A percentile compares a stretch with the other conserved stretches of the same genome.
These are phyloP conservation scores for Coccyzus lansbergi DNA, from an alignment of 2,797 vertebrate species.

Conservation along the genomic window DNA sequence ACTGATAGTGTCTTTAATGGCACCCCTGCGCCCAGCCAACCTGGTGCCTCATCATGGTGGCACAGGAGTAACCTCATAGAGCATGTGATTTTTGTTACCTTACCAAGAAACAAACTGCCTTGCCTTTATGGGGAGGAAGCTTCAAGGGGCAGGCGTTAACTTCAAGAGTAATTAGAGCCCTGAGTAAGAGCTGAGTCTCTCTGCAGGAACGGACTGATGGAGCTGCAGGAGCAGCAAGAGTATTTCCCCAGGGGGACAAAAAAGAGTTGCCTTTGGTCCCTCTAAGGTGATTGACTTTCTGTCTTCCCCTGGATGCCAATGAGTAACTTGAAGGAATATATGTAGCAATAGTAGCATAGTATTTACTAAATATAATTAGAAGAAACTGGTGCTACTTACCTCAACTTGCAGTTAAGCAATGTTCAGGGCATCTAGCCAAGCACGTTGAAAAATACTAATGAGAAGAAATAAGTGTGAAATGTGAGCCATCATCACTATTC, in stretches of 20 bases:
- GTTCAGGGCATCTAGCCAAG: constrained; percentile 43
- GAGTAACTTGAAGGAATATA: background rate
- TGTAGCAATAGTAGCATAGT: constrained; percentile 8
- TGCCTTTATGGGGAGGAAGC: background rate
- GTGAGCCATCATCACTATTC: background rate
- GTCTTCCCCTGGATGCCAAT: background rate
- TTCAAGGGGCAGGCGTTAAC: background rate
- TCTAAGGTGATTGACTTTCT: background rate
- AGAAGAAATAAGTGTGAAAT: constrained; percentile 11
- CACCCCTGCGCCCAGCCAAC: background rate
- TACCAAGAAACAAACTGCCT: background rate
- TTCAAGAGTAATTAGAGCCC: background rate
- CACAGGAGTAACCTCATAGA: background rate
- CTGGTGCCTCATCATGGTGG: background rate
- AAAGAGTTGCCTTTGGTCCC: background rate
- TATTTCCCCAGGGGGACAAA: background rate
- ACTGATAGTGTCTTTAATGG: background rate
- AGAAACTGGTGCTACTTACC: constrained; percentile 41
- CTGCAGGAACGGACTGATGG: background rate
- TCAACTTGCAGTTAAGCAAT: constrained; percentile 11
- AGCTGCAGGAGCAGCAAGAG: background rate
- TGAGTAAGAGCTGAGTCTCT: background rate
- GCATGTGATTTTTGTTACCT: background rate
- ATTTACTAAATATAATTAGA: constrained; percentile 43
- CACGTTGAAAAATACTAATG: constrained; percentile 10